phyloP scores from a whole-genome alignment of 2,113 vertebrate species.

The Cyrtonyx montezumae region DNA sequence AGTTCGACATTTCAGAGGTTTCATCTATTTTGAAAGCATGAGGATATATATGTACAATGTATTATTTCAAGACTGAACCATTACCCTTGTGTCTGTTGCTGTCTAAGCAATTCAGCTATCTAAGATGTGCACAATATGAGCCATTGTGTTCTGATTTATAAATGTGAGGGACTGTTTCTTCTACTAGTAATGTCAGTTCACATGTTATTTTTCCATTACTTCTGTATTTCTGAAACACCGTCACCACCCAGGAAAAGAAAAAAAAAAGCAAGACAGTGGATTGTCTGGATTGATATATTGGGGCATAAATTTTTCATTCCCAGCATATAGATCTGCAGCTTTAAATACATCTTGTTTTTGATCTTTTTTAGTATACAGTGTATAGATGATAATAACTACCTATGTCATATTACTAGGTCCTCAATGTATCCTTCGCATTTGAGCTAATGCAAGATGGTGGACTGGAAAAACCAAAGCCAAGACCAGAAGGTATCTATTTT shows the following conservation, averaged over 20 bases:
- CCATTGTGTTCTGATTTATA: neutral
- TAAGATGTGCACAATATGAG: neutral
- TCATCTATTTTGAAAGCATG: neutral
- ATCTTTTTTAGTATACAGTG: neutral
- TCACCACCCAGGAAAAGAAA: neutral
- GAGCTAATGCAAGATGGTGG: slow-evolving; percentile 98
- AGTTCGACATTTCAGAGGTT: neutral
- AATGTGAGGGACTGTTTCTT: neutral
- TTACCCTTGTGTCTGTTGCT: neutral
- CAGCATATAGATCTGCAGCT: neutral
- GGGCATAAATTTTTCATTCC: neutral
- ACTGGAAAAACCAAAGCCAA: slow-evolving; percentile 94
- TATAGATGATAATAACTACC: neutral
- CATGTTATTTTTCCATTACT: neutral
- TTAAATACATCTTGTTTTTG: neutral
- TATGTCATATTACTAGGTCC: slow-evolving; percentile 80
- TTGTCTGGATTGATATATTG: neutral
- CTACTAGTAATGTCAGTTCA: neutral
- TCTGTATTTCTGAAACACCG: neutral
- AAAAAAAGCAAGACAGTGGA: neutral
- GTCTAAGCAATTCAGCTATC: neutral
- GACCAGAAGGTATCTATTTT: slow-evolving; percentile 88
- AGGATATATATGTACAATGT: neutral
- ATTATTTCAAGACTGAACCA: neutral
- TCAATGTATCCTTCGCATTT: slow-evolving; percentile 96